Evolutionary conservation across 2,888 invertebrate genomes (phyloP), one percentile per base, ranked within the genome.

Genomic region (Nomada ferruginata): DNA sequence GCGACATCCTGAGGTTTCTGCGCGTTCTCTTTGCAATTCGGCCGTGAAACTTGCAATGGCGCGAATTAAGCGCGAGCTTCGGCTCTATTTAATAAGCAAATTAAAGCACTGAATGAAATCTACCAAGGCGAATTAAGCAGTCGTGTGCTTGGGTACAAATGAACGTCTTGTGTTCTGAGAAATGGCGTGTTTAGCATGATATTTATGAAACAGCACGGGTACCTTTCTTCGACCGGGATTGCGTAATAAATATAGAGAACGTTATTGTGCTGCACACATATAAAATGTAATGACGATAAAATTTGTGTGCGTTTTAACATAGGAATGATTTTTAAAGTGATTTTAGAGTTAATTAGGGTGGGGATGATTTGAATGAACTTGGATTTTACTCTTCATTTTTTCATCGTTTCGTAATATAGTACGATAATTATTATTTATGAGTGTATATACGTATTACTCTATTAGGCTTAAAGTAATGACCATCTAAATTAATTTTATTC

Each of bases 41-140:
- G 29, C 20, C 29, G 0, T 18, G 3, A 11, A 42, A 13, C 15
- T 53, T 15, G 52, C 42, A 42, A 23, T 7, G 26, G 2, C 23
- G n/a, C 64, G 59, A 76, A 76, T 76, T 47, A 52, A 76, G 29
- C 26, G 11, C n/a, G n/a, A 20, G 42, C 42, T 10, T 13, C 23
- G 4, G 15, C 3, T 11, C 23, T 53, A 63, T 63, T 23, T 55
- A 42, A 52, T 23, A 36, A 36, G 11, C 50, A 50, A 71, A 59
- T 59, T 70, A 47, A 70, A 59, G 59, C 26, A 20, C 3, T 29
- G 23, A 73, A 57, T 29, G 47, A 66, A 73, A 66, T 66, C 20
- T 47, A 20, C 29, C n/a, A 1, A 5, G 3, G 15, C 59, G 59
- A 59, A 71, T 61, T 60, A 52, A 60, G 60, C 15, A n/a, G 29